A percentile compares a stretch with the other conserved stretches of the same genome.
Conservation (phyloP, 2,113 vertebrate genomes). For the Nycticorax nycticorax region DNA sequence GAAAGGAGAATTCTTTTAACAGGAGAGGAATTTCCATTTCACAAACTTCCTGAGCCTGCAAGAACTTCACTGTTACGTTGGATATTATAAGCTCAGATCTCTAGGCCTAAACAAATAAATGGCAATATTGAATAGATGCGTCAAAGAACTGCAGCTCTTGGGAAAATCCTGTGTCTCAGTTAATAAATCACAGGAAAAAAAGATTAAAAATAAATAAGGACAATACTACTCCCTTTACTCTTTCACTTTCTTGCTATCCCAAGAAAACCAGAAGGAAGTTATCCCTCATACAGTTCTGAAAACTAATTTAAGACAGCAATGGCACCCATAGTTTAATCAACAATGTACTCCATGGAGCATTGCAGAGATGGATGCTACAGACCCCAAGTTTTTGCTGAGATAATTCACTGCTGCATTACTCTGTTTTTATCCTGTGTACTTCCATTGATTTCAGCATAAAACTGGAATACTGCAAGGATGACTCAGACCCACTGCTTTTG, state of each 20-base stretch:
- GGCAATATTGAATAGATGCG: not conserved
- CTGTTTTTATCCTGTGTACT: not conserved
- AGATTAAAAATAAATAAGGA: slow-evolving; percentile 52
- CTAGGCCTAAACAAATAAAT: slow-evolving; percentile 16
- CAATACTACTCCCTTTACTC: not conserved
- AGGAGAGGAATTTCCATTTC: slow-evolving; percentile 14
- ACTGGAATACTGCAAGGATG: not conserved
- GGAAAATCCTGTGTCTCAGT: slow-evolving; percentile 5
- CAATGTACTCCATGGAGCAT: not conserved
- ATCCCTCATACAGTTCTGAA: not conserved
- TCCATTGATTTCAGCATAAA: not conserved
- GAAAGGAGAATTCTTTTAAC: not conserved
- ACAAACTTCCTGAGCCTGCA: not conserved
- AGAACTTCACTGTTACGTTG: not conserved
- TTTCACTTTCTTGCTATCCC: not conserved
- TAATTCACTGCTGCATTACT: not conserved
- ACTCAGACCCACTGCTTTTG: not conserved
- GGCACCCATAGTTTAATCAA: not conserved
- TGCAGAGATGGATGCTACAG: not conserved
- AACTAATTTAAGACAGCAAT: not conserved
- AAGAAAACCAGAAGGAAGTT: not conserved
- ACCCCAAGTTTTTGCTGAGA: not conserved
- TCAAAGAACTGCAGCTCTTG: not conserved
- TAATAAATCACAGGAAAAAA: slow-evolving; percentile 15
- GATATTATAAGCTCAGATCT: not conserved